These are phyloP conservation scores for Gryllus longicercus DNA, from an alignment of 2,888 invertebrate genomes.

Conservation along the genomic window DNA sequence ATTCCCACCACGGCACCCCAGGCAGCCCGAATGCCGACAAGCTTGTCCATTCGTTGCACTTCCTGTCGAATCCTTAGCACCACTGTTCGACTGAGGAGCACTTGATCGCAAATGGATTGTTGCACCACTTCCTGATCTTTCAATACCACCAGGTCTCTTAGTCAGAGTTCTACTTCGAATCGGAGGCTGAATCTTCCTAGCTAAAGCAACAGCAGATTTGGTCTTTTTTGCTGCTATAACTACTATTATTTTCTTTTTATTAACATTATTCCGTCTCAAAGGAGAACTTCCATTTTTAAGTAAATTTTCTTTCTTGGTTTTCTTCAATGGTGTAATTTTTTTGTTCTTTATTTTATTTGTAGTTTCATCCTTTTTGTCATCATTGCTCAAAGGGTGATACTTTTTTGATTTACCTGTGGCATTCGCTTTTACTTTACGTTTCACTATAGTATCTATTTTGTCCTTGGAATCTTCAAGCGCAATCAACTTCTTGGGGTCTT, in stretches of 20 bases:
- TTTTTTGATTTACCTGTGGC: no score
- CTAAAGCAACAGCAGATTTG: not conserved
- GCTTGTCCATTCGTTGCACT: not conserved
- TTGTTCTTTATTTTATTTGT: no score
- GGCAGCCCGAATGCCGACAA: not conserved
- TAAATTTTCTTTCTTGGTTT: no score
- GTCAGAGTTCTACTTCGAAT: not conserved
- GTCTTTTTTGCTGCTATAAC: not conserved
- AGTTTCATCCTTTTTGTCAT: no score
- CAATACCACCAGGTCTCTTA: not conserved
- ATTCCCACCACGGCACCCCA: not conserved
- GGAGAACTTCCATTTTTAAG: not conserved
- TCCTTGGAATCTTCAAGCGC: no score
- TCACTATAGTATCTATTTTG: no score
- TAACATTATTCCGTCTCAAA: not conserved
- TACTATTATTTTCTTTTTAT: not conserved
- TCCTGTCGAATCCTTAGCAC: not conserved
- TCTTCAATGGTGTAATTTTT: no score
- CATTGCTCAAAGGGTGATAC: no score
- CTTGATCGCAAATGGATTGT: not conserved
- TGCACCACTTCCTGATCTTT: not conserved
- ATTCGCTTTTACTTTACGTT: no score
- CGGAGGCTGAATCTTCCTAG: not conserved
- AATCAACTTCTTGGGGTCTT: no score
- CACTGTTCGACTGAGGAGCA: not conserved